Conservation (phyloP, 2,797 vertebrate species). For the Rhinoraja longicauda region DNA sequence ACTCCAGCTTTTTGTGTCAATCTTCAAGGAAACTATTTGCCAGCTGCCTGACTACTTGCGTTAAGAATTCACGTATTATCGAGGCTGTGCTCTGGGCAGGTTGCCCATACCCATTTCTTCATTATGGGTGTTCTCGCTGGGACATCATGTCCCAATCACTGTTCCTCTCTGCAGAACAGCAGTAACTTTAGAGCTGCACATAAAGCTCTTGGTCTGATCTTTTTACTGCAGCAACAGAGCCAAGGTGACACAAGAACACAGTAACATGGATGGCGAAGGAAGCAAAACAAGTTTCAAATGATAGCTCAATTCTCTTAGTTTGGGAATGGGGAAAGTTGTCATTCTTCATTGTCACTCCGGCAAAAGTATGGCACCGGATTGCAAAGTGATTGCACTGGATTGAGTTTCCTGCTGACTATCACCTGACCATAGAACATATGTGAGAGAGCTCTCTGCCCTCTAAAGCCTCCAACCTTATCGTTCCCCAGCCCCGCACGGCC, state of each 20-base stretch:
- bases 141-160: not conserved
- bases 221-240: not conserved
- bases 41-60: not conserved
- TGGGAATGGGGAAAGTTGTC: too few species aligned
- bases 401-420: not conserved
- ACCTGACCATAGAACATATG: not conserved
- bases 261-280: not conserved
- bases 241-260: not conserved
- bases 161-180: not conserved
- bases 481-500: too few species aligned
- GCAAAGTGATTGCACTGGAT: not conserved
- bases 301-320: too few species aligned
- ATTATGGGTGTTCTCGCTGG: not conserved
- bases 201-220: not conserved
- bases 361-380: not conserved
- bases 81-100: not conserved
- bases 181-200: conserved; percentile 5
- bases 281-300: not conserved
- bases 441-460: too few species aligned
- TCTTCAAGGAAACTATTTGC: not conserved
- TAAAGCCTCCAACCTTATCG: too few species aligned
- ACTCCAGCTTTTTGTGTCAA: too few species aligned
- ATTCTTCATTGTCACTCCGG: too few species aligned
- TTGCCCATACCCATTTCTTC: not conserved
- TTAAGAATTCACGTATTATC: conserved; percentile 4